Conservation (phyloP, 2,888 invertebrate genomes). For the Diplazon laetatorius region DNA sequence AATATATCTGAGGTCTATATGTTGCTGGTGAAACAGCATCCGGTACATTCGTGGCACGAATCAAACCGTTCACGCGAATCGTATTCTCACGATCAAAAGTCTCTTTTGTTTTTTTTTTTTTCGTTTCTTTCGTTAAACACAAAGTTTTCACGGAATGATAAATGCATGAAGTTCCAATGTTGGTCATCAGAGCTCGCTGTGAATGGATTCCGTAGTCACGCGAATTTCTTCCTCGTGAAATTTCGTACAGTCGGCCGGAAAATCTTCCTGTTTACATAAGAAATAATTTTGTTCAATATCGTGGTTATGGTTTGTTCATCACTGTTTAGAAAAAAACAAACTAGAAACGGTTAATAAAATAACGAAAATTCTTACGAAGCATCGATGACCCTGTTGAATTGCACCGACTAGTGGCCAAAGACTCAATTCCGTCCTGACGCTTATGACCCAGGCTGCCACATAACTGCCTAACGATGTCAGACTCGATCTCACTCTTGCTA, state of each 20-base stretch:
- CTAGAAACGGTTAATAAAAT: no score
- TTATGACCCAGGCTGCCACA: slow-evolving; percentile 90
- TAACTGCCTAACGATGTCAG: slow-evolving; percentile 90
- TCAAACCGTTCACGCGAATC: slow-evolving; percentile 29
- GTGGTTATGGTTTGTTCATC: not conserved
- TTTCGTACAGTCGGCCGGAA: slow-evolving; percentile 89
- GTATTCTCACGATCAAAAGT: slow-evolving; percentile 44
- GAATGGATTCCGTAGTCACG: slow-evolving; percentile 90
- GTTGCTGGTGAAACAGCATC: slow-evolving; percentile 37
- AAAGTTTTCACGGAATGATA: slow-evolving; percentile 39
- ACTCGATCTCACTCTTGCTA: slow-evolving; percentile 85
- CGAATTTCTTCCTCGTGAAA: slow-evolving; percentile 92
- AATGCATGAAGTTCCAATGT: not conserved
- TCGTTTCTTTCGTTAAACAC: not conserved
- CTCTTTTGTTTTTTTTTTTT: slow-evolving; percentile 17
- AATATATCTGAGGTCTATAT: slow-evolving; percentile 57
- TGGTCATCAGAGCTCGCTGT: slow-evolving; percentile 89
- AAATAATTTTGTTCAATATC: not conserved
- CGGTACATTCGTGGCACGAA: not conserved
- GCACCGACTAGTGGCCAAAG: slow-evolving; percentile 92
- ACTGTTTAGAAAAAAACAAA: no score
- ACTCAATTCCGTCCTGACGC: slow-evolving; percentile 88
- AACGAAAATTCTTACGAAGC: slow-evolving; percentile 87
- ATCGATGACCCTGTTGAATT: slow-evolving; percentile 87
- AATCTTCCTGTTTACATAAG: slow-evolving; percentile 84